Base-by-base conservation (phyloP, 2,888 invertebrate genomes). In the Pocota personata region DNA sequence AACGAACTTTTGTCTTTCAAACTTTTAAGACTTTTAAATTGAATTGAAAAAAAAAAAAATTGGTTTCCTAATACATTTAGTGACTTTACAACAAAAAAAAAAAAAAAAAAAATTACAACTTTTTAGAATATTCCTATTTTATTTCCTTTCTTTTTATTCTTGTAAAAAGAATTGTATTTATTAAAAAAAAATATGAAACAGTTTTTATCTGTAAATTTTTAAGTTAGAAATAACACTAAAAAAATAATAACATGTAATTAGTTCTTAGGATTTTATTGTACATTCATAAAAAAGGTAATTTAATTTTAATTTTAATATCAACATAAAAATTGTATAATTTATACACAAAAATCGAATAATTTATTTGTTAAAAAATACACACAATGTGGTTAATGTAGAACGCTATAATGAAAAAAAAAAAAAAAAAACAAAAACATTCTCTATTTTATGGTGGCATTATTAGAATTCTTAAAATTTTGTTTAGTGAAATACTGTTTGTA, bases 161-260 rank as follows among this genome's bases (percentile, higher is more conserved):
- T 76, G 75, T 76, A 46, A 48, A 76, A 67, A 58, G 37, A 50
- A 76, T 76, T 76, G 76, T 76, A 76, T 58, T 76, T 76, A 76
- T 66, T 40, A 40, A 52, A 64, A 21, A 14, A 52, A 32, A 6
- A 58, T 58, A 48, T 16, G n/a, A 37, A 37, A 58, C 67, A 35
- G 58, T 72, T 21, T 60, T 72, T 37, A 48, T 60, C 60, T 72
- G 60, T 72, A 37, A 14, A 37, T 37, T 37, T 46, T 58, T 58
- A 57, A 46, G 30, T 58, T 58, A 66, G 46, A 21, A 57, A 67
- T 76, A 76, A 46, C 12, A 27, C 40, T 46, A 43, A 27, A 43
- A 16, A 37, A 48, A 55, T 43, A 66, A 27, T 10, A 57, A 72
- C 32, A 50, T 52, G 50, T 57, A 67, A 58, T 48, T 58, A 67